These are phyloP conservation scores for Dromius quadrimaculatus DNA, from an alignment of 2,888 invertebrate species.

Conservation along the genomic window DNA sequence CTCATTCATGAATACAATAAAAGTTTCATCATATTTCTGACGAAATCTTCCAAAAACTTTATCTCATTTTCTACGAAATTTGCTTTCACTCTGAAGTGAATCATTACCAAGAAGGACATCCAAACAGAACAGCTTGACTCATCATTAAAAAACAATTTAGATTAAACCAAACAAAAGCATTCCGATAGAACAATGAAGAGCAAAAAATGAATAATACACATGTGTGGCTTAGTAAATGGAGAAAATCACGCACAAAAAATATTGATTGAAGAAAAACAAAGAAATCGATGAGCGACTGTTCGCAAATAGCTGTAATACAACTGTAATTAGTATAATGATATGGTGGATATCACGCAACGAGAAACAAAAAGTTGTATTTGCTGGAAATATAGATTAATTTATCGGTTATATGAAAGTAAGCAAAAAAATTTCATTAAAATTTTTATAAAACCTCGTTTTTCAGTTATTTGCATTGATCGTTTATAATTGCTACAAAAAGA, in stretches of 20 bases:
- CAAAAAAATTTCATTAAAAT: too few species aligned
- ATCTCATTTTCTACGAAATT: slow-evolving; percentile 18
- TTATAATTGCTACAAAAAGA: too few species aligned
- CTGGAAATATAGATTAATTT: too few species aligned
- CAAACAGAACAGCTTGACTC: not conserved
- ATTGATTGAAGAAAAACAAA: slow-evolving; percentile 23
- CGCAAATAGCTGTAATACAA: slow-evolving; percentile 25
- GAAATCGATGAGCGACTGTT: slow-evolving; percentile 13
- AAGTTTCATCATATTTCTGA: not conserved
- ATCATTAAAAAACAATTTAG: slow-evolving; percentile 32
- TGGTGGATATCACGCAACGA: slow-evolving; percentile 20
- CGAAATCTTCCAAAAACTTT: slow-evolving; percentile 25
- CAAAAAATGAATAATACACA: not conserved
- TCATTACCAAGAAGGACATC: slow-evolving; percentile 22
- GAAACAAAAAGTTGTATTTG: too few species aligned
- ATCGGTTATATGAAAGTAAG: too few species aligned
- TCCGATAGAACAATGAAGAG: slow-evolving; percentile 9
- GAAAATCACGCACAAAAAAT: slow-evolving; percentile 10
- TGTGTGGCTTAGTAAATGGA: not conserved
- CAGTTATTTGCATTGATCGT: too few species aligned
- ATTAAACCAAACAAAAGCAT: slow-evolving; percentile 22
- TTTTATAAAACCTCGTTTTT: too few species aligned
- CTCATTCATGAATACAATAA: slow-evolving; percentile 19
- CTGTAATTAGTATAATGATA: slow-evolving; percentile 33
- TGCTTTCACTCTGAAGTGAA: slow-evolving; percentile 26